phyloP scores from a whole-genome alignment of 2,113 vertebrate species.

The Progne subis region DNA sequence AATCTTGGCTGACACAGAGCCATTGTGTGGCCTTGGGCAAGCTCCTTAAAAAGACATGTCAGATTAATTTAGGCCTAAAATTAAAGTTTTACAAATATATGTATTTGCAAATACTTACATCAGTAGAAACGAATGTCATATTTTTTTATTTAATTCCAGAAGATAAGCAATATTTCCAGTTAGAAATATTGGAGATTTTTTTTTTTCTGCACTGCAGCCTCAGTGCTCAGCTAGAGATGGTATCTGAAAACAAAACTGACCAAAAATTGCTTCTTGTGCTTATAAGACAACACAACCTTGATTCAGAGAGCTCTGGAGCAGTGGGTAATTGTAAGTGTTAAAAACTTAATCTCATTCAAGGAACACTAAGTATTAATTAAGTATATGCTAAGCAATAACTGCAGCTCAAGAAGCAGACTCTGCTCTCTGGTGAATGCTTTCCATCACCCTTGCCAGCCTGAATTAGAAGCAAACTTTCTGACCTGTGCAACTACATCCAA shows the following conservation, averaged over 20 bases:
- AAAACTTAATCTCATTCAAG: neutral
- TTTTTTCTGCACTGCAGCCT: neutral
- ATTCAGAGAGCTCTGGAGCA: neutral
- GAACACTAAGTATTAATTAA: conserved; percentile 2
- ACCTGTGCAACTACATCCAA: neutral
- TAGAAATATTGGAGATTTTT: neutral
- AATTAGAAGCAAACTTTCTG: neutral
- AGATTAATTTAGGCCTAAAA: conserved; percentile 36
- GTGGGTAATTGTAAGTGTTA: neutral
- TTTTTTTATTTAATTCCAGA: neutral
- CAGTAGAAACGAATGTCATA: neutral
- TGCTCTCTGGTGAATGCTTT: neutral
- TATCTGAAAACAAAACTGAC: neutral
- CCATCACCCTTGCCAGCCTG: neutral
- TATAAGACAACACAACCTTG: neutral
- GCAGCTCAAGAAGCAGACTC: neutral
- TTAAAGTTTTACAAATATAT: neutral
- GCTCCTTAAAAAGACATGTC: conserved; percentile 59
- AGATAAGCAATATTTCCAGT: neutral
- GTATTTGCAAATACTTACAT: conserved; percentile 35
- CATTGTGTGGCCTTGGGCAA: conserved; percentile 23
- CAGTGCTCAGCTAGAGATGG: neutral
- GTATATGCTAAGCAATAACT: neutral
- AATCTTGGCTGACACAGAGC: conserved; percentile 54
- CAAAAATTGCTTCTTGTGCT: neutral